Percentiles rank a stretch among this genome's conserved stretches.
These are phyloP conservation scores for Astatoreochromis straeleni DNA, from an alignment of 2,113 vertebrate species.

Conservation along the genomic window DNA sequence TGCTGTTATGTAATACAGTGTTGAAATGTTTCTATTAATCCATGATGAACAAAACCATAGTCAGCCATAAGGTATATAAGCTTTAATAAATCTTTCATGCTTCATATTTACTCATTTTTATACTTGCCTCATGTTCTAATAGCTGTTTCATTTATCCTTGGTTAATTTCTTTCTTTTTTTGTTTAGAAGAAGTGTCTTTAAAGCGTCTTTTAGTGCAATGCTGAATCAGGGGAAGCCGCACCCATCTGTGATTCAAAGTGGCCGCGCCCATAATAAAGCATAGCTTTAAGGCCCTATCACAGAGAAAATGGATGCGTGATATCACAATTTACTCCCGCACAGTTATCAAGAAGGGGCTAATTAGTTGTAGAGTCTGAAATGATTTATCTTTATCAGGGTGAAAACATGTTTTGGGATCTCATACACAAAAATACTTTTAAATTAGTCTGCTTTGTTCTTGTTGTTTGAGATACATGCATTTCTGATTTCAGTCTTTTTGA, in stretches of 20 bases:
- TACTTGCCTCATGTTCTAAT: not conserved
- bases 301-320: not conserved
- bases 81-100: not conserved
- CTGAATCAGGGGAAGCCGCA: accelerated
- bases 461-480: not conserved
- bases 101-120: not conserved
- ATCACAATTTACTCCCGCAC: not conserved
- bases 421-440: not conserved
- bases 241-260: not conserved
- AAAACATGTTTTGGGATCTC: not conserved
- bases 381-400: not conserved
- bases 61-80: not conserved
- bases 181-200: not conserved
- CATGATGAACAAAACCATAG: accelerated
- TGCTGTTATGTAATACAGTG: not conserved
- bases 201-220: not conserved
- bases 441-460: not conserved
- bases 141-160: not conserved
- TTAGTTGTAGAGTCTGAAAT: not conserved
- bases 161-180: accelerated
- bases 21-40: not conserved
- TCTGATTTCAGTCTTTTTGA: not conserved
- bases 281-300: not conserved
- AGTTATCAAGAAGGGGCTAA: not conserved
- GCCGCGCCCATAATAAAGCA: not conserved